Evolutionary conservation across 2,113 vertebrate species (phyloP).

Genomic region (Rhabdornis inornatus): DNA sequence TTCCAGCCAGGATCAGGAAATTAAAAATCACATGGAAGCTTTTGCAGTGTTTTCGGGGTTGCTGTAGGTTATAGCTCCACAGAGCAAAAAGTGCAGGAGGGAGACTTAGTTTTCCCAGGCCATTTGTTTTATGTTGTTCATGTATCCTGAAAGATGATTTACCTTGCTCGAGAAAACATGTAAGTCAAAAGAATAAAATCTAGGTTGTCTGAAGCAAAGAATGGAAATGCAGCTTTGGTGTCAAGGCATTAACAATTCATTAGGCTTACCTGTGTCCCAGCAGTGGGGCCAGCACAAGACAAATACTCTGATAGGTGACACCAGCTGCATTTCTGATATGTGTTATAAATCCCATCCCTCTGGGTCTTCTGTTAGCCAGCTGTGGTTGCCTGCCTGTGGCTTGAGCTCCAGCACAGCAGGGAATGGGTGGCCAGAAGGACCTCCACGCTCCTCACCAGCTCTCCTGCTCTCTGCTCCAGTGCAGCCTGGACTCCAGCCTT

Average conservation of each 20-base stretch:
- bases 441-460: accelerated
- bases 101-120: neutral
- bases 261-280: constrained; percentile 1
- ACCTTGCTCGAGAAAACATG: neutral
- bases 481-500: neutral
- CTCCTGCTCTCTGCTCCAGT: neutral
- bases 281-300: neutral
- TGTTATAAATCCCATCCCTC: neutral
- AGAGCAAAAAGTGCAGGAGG: neutral
- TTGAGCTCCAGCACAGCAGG: neutral
- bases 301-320: neutral
- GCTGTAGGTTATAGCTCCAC: neutral
- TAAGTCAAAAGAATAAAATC: neutral
- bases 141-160: neutral
- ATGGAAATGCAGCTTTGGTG: neutral
- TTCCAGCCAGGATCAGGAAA: constrained; percentile 47
- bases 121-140: neutral
- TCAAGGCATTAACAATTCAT: constrained; percentile 21
- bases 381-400: neutral
- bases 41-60: neutral
- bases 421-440: neutral
- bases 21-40: constrained; percentile 43
- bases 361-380: neutral
- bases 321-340: neutral
- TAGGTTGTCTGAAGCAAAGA: neutral